These are phyloP conservation scores for Anticlea derivata DNA, from an alignment of 2,888 invertebrate genomes.

Conservation along the genomic window DNA sequence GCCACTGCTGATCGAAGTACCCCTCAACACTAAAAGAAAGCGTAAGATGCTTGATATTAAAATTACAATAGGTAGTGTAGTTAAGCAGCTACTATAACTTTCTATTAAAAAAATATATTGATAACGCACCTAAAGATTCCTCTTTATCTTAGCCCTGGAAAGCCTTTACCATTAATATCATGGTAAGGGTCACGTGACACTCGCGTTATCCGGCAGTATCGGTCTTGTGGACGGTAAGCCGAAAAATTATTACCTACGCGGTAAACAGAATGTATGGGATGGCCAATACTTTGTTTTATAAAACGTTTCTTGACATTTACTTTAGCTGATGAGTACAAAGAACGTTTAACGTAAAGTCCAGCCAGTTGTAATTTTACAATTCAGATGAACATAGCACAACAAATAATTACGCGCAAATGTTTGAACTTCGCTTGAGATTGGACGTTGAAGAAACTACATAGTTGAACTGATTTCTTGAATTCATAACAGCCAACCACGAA, in stretches of 20 bases:
- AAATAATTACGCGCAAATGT: too few species aligned
- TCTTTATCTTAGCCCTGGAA: conserved; percentile 28
- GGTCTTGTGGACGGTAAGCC: conserved; percentile 58
- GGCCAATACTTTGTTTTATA: conserved; percentile 1
- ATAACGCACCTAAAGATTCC: conserved; percentile 8
- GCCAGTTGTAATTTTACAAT: neutral
- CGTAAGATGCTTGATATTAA: too few species aligned
- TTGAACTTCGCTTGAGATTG: too few species aligned
- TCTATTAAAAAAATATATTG: neutral
- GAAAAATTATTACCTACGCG: conserved; percentile 52
- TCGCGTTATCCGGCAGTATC: conserved; percentile 57
- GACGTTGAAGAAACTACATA: too few species aligned
- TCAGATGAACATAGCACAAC: too few species aligned
- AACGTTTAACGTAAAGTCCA: too few species aligned
- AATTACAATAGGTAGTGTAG: too few species aligned
- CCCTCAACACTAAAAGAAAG: neutral
- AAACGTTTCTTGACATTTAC: neutral
- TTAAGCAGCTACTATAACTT: too few species aligned
- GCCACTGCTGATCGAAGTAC: neutral
- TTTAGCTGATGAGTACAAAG: too few species aligned
- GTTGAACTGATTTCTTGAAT: neutral
- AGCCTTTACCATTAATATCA: conserved; percentile 59
- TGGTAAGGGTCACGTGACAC: conserved; percentile 63
- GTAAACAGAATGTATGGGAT: conserved; percentile 58
- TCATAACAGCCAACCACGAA: neutral